phyloP scores from a whole-genome alignment of 2,888 invertebrate genomes.

The Thereva nobilitata region DNA sequence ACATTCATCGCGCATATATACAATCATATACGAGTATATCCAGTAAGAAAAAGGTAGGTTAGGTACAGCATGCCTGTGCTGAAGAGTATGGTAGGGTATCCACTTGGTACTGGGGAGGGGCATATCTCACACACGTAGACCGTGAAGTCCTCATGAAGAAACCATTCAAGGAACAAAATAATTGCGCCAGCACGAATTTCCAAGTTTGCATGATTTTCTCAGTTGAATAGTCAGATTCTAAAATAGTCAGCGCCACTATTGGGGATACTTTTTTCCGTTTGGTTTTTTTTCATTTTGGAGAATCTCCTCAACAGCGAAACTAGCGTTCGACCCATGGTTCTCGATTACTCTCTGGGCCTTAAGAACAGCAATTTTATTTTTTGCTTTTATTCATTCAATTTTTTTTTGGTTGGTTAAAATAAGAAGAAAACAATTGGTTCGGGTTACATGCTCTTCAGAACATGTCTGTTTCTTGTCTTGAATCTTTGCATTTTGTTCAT shows the following conservation, averaged over 20 bases:
- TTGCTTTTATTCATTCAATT: no score
- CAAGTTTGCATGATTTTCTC: slow-evolving; percentile 11
- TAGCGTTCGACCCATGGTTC: not conserved
- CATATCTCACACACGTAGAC: slow-evolving; percentile 30
- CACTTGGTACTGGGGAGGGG: slow-evolving; percentile 17
- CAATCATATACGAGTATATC: not conserved
- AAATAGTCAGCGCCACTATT: slow-evolving; percentile 5
- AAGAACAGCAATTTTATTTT: not conserved
- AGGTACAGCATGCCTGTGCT: not conserved
- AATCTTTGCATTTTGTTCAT: slow-evolving; percentile 25
- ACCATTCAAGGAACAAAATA: slow-evolving; percentile 27
- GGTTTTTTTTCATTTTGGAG: not conserved
- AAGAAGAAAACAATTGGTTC: slow-evolving; percentile 9
- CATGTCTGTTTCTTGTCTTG: slow-evolving; percentile 31
- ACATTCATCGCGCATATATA: not conserved
- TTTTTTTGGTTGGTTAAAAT: not conserved
- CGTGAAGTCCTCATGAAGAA: not conserved
- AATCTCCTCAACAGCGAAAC: slow-evolving; percentile 4
- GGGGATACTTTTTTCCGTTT: not conserved
- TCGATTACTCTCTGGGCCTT: slow-evolving; percentile 11
- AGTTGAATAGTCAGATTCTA: not conserved
- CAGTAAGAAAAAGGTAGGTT: not conserved
- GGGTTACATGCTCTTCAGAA: slow-evolving; percentile 28
- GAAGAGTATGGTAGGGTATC: not conserved
- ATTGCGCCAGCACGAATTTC: slow-evolving; percentile 33